Conservation (phyloP, 2,888 invertebrate species). For the Dichetophora obliterata region DNA sequence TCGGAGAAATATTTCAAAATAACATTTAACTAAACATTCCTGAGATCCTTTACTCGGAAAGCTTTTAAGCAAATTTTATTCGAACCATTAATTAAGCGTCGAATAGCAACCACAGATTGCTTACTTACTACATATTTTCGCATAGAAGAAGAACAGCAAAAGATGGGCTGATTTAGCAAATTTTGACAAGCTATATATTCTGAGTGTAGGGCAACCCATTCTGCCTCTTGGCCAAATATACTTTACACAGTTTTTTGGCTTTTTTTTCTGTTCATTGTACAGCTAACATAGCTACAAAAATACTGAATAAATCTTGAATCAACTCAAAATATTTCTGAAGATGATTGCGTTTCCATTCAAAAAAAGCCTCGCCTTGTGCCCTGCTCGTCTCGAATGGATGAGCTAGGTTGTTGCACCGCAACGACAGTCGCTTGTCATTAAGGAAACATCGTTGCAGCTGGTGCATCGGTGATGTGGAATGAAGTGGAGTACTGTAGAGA, state of each 20-base stretch:
- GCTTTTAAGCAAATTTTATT: too few relatives aligned
- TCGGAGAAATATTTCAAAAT: too few relatives aligned
- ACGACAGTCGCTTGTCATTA: conserved; percentile 22
- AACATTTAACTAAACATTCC: neutral
- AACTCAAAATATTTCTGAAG: conserved; percentile 56
- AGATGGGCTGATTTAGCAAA: too few relatives aligned
- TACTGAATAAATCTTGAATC: conserved; percentile 64
- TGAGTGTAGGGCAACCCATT: too few relatives aligned
- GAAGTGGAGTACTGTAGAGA: neutral
- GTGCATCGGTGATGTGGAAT: conserved; percentile 1
- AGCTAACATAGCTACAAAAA: conserved; percentile 6
- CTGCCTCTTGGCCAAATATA: too few relatives aligned
- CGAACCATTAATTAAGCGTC: too few relatives aligned
- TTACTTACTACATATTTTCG: too few relatives aligned
- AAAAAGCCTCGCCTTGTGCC: conserved; percentile 27
- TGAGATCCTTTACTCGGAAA: neutral
- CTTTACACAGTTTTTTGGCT: too few relatives aligned
- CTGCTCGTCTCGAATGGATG: conserved; percentile 29
- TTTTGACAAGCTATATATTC: too few relatives aligned
- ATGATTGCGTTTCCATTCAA: conserved; percentile 18
- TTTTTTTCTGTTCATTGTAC: too few relatives aligned
- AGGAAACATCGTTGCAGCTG: conserved; percentile 30
- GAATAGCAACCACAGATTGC: too few relatives aligned
- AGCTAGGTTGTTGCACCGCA: conserved; percentile 34
- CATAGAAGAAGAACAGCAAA: too few relatives aligned